Conservation (phyloP, 2,888 invertebrate species). For the Magallana nippona region DNA sequence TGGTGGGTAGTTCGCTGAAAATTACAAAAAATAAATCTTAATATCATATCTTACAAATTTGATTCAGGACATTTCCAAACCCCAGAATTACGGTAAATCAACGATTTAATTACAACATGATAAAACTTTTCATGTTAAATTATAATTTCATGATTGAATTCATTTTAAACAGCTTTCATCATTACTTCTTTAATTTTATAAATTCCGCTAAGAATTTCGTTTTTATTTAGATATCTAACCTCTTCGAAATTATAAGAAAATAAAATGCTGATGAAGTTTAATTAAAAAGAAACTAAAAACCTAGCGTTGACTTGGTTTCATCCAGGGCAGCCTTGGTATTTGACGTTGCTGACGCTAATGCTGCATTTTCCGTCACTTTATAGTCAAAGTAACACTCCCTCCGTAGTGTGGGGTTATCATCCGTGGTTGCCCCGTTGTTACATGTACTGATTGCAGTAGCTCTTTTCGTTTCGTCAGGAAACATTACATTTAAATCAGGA, state of each 20-base stretch:
- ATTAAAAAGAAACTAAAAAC: slow-evolving; percentile 23
- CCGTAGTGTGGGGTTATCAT: slow-evolving; percentile 55
- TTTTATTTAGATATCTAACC: no score
- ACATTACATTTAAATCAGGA: slow-evolving; percentile 60
- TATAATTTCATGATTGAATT: no score
- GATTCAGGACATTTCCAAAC: no score
- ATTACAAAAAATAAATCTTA: slow-evolving; percentile 11
- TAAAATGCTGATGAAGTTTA: no score
- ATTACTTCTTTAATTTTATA: no score
- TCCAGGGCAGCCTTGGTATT: slow-evolving; percentile 43
- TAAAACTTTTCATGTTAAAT: no score
- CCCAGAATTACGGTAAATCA: no score
- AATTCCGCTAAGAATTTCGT: no score
- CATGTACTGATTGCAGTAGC: slow-evolving; percentile 55
- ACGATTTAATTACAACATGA: no score
- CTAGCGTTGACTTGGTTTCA: slow-evolving; percentile 49
- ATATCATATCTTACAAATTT: no score
- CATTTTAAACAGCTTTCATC: no score
- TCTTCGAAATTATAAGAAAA: no score
- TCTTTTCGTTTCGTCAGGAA: slow-evolving; percentile 52
- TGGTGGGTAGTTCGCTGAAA: slow-evolving; percentile 61
- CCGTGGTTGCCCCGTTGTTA: slow-evolving; percentile 45
- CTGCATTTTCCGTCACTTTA: slow-evolving; percentile 55
- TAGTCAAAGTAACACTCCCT: slow-evolving; percentile 66
- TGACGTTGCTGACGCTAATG: slow-evolving; percentile 52